Evolutionary conservation across 2,888 invertebrate species (phyloP), one percentile per base, ranked within the genome.

Genomic region (Leucoma salicis): DNA sequence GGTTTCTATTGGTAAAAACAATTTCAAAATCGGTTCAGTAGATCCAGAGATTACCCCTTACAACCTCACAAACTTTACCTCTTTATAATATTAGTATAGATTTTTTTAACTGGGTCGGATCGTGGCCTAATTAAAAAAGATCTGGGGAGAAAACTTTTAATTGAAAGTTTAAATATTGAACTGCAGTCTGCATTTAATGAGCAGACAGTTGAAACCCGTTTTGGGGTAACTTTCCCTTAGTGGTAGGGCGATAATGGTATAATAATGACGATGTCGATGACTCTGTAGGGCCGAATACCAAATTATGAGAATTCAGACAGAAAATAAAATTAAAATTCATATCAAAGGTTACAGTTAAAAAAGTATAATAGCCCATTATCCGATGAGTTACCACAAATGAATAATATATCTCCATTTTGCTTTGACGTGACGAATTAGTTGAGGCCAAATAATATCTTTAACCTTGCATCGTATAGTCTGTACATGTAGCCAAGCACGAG

Each of bases 341-440:
- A 29, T 14, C 31, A 39, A 52, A 49, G 12, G 10, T 15, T 27
- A 34, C 1, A 33, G 21, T 33, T 39, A 38, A 58, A 56, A 58
- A 63, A 66, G 64, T 61, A 42, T 63, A 64, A 46, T 59, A 52
- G 56, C 66, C 60, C 52, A 66, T 70, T 68, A 66, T 65, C 42
- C 42, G 42, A 54, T 43, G 57, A 54, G 42, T 66, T 65, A 59
- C 56, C 49, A 46, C 64, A 63, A 57, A 78, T 79, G 71, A 76
- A 78, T 82, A n/a, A n/a, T 73, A 73, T 71, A 74, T 71, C 70
- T 74, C 70, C 76, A 79, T 82, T 79, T 64, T 43, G 66, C 39
- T 64, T 66, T 75, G 82, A 82, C 80, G 74, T 83, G 81, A 83
- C 76, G 82, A 83, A 85, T 83, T 76, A 81, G 71, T 72, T 62